Base-by-base conservation (phyloP, 1,140 invertebrate species). In the Thalassaphorura encarpata region DNA sequence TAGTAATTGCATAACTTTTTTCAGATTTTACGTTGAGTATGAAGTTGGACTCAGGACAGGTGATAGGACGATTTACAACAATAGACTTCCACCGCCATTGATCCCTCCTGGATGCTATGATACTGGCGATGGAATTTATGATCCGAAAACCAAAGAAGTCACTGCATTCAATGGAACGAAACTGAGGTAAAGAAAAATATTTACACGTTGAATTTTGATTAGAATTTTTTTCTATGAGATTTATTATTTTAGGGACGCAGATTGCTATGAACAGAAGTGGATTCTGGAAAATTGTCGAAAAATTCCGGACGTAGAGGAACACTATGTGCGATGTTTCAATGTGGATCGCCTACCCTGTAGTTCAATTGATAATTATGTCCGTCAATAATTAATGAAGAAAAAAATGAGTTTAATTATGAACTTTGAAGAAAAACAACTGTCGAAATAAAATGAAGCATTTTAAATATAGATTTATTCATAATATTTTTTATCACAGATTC, bases 61-160 rank as follows among this genome's bases (percentile, higher is more conserved):
- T 39, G 57, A 52, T 36, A 19, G 39, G 43, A 52, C 50, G 13
- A 19, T 29, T 2, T 54, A 74, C 31, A 74, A 70, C 11, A 72
- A 76, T 52, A 58, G 67, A 56, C 62, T 69, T 42, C 71, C 72
- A 26, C 68, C 71, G 0, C 63, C 68, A 55, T 61, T 67, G 11
- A 72, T 76, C 41, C 74, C 73, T 39, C 65, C 70, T 42, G 72
- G 71, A 6, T 70, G 68, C 58, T 76, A 75, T 65, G 75, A 76
- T 55, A 70, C 69, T 62, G 74, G 74, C 15, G 73, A 76, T 67
- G 74, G 74, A 6, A 73, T 74, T 62, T 76, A 74, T 57, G 69
- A 75, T 62, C 72, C 74, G 6, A 63, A 67, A 31, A 69, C 69
- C 6, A 58, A 72, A 62, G 69, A 74, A 26, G 68, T 76, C 40